phyloP scores from a whole-genome alignment of 2,888 invertebrate species.

The Calameuta filiformis region DNA sequence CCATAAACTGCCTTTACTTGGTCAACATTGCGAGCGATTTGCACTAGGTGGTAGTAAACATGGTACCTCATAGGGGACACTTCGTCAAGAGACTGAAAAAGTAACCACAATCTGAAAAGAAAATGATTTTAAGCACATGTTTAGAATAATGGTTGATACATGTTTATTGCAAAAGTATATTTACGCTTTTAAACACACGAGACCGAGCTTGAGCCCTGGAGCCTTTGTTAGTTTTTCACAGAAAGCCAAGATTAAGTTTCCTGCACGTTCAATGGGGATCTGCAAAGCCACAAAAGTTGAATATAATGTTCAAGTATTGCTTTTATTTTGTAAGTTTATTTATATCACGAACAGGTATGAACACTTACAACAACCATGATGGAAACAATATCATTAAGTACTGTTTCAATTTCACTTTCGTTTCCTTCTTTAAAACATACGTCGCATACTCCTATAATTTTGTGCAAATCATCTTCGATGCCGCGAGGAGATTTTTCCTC shows the following conservation, averaged over 20 bases:
- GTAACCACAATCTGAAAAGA: conserved; percentile 81
- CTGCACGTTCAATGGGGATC: conserved; percentile 88
- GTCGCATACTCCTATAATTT: conserved; percentile 94
- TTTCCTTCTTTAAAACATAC: conserved; percentile 90
- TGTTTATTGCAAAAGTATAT: conserved; percentile 54
- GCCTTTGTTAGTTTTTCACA: conserved; percentile 93
- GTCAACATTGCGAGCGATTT: conserved; percentile 89
- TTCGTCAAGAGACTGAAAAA: conserved; percentile 91
- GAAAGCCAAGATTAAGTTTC: conserved; percentile 89
- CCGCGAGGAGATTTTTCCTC: conserved; percentile 91
- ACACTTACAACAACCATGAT: conserved; percentile 86
- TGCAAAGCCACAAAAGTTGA: conserved; percentile 50
- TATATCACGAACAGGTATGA: not conserved
- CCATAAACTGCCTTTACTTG: conserved; percentile 86
- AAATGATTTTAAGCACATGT: conserved; percentile 1
- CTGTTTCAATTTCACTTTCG: conserved; percentile 89
- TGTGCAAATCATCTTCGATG: conserved; percentile 92
- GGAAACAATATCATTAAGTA: conserved; percentile 95
- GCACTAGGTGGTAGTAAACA: conserved; percentile 91
- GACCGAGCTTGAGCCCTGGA: conserved; percentile 81
- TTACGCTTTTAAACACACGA: conserved; percentile 87
- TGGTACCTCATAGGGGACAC: conserved; percentile 88
- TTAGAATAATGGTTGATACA: conserved; percentile 44
- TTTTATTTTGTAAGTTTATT: not conserved
- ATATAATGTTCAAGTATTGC: not conserved